Evolutionary conservation across 2,888 invertebrate species (phyloP), one percentile per base, ranked within the genome.

Genomic region (Erebia aethiops): DNA sequence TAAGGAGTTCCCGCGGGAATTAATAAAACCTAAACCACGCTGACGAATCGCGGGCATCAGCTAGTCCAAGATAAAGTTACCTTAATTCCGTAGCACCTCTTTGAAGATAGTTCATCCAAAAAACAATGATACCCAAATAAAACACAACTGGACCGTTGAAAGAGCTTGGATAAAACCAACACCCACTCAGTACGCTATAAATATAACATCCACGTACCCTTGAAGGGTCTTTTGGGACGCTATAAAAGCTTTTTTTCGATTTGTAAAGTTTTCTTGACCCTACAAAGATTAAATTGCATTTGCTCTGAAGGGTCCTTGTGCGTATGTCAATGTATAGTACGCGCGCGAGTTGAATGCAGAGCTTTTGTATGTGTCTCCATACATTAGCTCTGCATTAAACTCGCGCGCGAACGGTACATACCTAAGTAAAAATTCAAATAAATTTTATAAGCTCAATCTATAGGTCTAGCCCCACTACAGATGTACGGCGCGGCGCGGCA

Each of bases 171-270:
- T 62, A 64, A 73, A 74, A 68, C 77, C 71, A 72, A 73, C 76
- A 74, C 74, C 77, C 80, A 82, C 81, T 81, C 81, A 79, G 79
- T 79, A 75, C 78, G 75, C 77, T 76, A 81, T 80, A 84, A 81
- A 84, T 79, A 79, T 77, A 63, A 65, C 60, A 75, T 80, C 82
- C 80, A 81, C 26, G 51, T 77, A 79, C 81, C 76, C 71, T 70
- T 26, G 58, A 74, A 78, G 75, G 79, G 78, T 72, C 76, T 77
- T 74, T 76, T 77, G 75, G 73, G 75, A 77, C 70, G 76, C 77
- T 69, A 71, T 72, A 74, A 75, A 72, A 72, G 71, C 74, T 79
- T 78, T 69, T 69, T 56, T 75, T 69, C 70, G 69, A 76, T 66
- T 69, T 41, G 65, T 69, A 57, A 71, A 66, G 61, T 71, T 54